These are phyloP conservation scores for Drosophila yooni DNA, from an alignment of 2,888 invertebrate species.

Conservation along the genomic window DNA sequence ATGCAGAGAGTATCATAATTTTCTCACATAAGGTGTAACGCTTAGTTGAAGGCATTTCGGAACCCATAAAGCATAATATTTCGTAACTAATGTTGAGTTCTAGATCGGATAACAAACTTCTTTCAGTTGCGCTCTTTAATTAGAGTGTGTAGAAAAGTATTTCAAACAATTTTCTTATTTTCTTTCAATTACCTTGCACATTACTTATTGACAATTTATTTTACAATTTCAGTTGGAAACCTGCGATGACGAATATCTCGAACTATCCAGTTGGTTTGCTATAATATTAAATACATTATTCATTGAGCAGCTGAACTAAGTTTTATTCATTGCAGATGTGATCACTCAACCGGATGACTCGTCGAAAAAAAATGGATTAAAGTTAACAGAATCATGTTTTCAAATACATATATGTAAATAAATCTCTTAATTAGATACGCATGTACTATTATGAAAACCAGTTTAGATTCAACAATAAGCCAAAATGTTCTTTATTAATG, in stretches of 20 bases:
- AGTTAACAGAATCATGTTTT: background rate
- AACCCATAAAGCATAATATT: background rate
- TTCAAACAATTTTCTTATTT: background rate
- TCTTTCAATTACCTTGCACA: background rate
- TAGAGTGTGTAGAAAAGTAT: background rate
- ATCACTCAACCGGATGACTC: background rate
- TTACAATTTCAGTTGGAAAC: conserved; percentile 24
- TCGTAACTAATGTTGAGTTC: background rate
- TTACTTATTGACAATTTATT: background rate
- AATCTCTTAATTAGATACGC: background rate
- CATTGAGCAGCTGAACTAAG: conserved; percentile 11
- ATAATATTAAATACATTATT: background rate
- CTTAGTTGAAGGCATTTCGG: background rate
- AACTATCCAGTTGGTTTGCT: conserved; percentile 29
- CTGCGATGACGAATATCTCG: background rate
- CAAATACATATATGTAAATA: background rate
- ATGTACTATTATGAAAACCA: background rate
- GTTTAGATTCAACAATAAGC: background rate
- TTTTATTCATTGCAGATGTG: conserved; percentile 17
- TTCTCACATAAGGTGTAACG: background rate
- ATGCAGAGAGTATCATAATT: conserved; percentile 2
- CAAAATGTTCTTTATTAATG: background rate
- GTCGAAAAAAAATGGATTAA: background rate
- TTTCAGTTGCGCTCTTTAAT: background rate
- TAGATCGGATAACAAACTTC: background rate